These are phyloP conservation scores for Natator depressus DNA, from an alignment of 2,113 vertebrate species.

Conservation along the genomic window DNA sequence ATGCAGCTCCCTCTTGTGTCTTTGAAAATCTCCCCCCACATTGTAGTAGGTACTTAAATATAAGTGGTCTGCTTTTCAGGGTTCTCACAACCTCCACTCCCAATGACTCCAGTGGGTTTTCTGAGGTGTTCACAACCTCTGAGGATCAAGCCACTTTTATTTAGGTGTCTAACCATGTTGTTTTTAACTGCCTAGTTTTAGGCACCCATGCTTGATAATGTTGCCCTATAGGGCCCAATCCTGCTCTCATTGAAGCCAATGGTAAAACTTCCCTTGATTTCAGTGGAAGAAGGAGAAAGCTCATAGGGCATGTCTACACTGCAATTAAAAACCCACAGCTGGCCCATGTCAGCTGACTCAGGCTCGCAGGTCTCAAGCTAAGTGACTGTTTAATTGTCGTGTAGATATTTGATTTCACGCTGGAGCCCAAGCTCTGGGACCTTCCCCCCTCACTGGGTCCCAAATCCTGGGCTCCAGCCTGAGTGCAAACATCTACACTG, in stretches of 20 bases:
- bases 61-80: too few relatives aligned
- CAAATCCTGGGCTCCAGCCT: neutral
- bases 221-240: neutral
- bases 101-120: neutral
- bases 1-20: neutral
- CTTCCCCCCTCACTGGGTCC: neutral
- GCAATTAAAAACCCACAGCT: too few relatives aligned
- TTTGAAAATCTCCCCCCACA: neutral
- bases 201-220: too few relatives aligned
- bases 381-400: neutral
- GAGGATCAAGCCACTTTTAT: too few relatives aligned
- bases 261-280: neutral
- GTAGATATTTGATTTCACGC: neutral
- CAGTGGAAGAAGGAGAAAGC: neutral
- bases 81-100: too few relatives aligned
- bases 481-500: neutral
- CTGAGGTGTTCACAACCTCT: fast-evolving
- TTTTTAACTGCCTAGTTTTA: too few relatives aligned
- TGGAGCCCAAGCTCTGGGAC: too few relatives aligned
- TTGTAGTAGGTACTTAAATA: neutral
- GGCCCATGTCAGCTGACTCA: too few relatives aligned
- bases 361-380: too few relatives aligned
- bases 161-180: too few relatives aligned
- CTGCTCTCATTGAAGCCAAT: neutral
- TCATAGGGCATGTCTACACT: neutral